These are phyloP conservation scores for Buphagus erythrorhynchus DNA, from an alignment of 2,797 vertebrate genomes.

Conservation along the genomic window DNA sequence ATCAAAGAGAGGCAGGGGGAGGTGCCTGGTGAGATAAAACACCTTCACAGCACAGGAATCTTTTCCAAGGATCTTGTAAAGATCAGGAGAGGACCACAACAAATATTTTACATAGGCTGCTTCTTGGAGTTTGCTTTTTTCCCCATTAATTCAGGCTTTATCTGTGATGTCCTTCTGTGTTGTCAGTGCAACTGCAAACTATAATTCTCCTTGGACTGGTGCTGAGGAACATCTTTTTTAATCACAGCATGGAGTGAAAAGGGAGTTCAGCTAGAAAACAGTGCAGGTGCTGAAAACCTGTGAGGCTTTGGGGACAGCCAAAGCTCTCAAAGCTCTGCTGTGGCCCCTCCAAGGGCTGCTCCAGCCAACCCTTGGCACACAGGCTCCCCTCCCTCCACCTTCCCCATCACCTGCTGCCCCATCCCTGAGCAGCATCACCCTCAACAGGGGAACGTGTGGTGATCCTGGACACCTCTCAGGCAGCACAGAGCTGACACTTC, in stretches of 20 bases:
- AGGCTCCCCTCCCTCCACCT: not conserved
- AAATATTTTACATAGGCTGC: not conserved
- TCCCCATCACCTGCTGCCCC: not conserved
- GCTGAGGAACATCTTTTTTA: not conserved
- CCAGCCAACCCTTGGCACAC: not conserved
- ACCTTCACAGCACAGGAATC: not conserved
- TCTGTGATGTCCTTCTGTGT: not conserved
- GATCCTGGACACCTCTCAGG: not conserved
- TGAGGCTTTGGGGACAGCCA: not conserved
- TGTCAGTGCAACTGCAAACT: not conserved
- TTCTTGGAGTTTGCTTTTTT: not conserved
- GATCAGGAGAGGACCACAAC: not conserved
- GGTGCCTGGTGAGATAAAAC: not conserved
- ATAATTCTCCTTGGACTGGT: not conserved
- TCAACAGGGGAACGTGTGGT: accelerated
- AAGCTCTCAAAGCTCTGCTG: not conserved
- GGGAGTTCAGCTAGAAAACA: not conserved
- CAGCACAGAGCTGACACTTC: not conserved
- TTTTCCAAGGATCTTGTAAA: not conserved
- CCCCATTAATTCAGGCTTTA: not conserved
- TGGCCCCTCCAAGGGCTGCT: not conserved
- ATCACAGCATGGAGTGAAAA: not conserved
- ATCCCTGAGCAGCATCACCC: not conserved
- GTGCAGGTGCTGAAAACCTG: not conserved
- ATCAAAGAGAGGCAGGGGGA: not conserved